phyloP scores from a whole-genome alignment of 2,113 vertebrate species.

The Corydoras sp. region DNA sequence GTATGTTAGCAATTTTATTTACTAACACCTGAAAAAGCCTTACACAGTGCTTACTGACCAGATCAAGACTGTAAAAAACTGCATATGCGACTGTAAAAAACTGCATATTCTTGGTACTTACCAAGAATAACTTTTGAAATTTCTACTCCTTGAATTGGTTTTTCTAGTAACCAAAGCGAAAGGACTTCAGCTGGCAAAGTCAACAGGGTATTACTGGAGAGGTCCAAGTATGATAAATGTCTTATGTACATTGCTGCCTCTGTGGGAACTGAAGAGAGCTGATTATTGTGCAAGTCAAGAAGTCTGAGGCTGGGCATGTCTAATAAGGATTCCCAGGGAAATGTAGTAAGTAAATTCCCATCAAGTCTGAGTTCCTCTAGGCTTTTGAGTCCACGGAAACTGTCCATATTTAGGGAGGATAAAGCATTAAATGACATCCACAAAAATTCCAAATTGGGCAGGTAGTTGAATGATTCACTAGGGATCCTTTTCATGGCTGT shows the following conservation, averaged over 20 bases:
- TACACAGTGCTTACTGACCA: too few relatives aligned
- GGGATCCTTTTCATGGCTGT: constrained; percentile 82
- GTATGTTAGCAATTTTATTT: too few relatives aligned
- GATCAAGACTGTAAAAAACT: not conserved
- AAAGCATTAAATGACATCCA: constrained; percentile 94
- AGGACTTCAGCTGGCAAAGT: constrained; percentile 82
- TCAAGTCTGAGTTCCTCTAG: constrained; percentile 87
- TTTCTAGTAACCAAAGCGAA: constrained; percentile 75
- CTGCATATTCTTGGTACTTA: constrained; percentile 57
- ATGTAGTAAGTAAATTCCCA: constrained; percentile 79
- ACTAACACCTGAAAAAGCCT: too few relatives aligned
- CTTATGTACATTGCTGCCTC: constrained; percentile 77
- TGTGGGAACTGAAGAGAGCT: constrained; percentile 72
- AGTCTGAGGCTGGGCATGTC: constrained; percentile 82
- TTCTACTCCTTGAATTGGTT: constrained; percentile 66
- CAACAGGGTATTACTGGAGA: constrained; percentile 88
- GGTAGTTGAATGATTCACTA: constrained; percentile 76
- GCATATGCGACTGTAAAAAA: not conserved
- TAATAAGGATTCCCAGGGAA: constrained; percentile 86
- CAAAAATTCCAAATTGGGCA: constrained; percentile 85
- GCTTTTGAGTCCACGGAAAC: constrained; percentile 76
- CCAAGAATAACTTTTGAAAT: constrained; percentile 85
- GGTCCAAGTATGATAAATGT: constrained; percentile 88
- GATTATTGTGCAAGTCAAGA: constrained; percentile 90
- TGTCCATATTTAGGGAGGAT: constrained; percentile 68